Percentiles rank a stretch among this genome's conserved stretches.
Conservation (phyloP, 2,113 vertebrate genomes). For the Chiloscyllium plagiosum region DNA sequence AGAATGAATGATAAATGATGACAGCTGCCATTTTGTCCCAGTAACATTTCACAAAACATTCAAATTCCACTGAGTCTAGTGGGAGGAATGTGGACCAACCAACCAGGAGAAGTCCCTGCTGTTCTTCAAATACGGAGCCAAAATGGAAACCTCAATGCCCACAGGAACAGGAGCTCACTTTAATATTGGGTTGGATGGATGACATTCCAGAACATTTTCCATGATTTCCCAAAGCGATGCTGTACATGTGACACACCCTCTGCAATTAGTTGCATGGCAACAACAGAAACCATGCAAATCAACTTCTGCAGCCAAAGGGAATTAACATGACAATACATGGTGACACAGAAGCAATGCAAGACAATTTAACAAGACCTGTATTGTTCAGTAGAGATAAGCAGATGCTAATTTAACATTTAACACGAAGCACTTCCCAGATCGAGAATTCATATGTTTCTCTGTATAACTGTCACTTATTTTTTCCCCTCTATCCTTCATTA, state of each 20-base stretch:
- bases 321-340: not conserved
- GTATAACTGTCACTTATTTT: not conserved
- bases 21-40: not conserved
- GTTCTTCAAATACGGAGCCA: not conserved
- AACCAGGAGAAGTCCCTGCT: not conserved
- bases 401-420: not conserved
- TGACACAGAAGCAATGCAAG: not conserved
- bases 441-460: not conserved
- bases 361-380: not conserved
- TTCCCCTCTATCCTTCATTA: not conserved
- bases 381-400: not conserved
- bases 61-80: not conserved
- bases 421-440: not conserved
- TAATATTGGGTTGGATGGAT: too few species aligned
- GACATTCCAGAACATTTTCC: not conserved
- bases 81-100: not conserved
- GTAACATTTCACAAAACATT: not conserved
- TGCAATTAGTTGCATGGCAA: slow-evolving; percentile 12
- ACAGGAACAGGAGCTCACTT: not conserved
- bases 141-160: not conserved
- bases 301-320: not conserved
- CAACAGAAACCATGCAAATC: slow-evolving; percentile 19
- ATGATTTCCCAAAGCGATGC: not conserved
- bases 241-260: not conserved
- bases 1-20: not conserved